These are phyloP conservation scores for Thymelicus acteon DNA, from an alignment of 2,888 invertebrate genomes.

Conservation along the genomic window DNA sequence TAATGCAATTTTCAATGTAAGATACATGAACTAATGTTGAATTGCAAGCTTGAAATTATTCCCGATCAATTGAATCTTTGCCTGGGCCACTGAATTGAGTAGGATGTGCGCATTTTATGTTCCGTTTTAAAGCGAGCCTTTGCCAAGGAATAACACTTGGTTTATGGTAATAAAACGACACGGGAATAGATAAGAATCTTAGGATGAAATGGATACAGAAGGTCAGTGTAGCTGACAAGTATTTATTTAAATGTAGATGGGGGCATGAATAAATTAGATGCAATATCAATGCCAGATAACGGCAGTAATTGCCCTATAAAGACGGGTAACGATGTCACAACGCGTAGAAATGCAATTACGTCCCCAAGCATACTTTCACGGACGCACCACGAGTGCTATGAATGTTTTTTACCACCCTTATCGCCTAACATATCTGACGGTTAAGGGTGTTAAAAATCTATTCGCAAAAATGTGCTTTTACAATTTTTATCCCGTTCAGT, in stretches of 20 bases:
- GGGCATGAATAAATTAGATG: constrained; percentile 77
- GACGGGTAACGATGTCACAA: constrained; percentile 77
- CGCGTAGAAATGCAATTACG: constrained; percentile 79
- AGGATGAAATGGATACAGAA: constrained; percentile 53
- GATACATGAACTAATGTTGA: constrained; percentile 34
- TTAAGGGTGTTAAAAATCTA: constrained; percentile 56
- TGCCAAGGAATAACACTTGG: constrained; percentile 53
- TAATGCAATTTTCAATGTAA: constrained; percentile 19
- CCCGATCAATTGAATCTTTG: constrained; percentile 47
- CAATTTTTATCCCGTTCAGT: constrained; percentile 21
- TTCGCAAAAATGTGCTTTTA: constrained; percentile 38
- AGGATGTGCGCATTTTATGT: constrained; percentile 47
- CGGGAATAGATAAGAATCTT: constrained; percentile 53
- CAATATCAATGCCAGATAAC: constrained; percentile 83
- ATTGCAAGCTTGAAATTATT: constrained; percentile 47
- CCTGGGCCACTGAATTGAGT: constrained; percentile 49
- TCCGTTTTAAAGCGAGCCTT: constrained; percentile 48
- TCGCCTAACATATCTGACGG: constrained; percentile 64
- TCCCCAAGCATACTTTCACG: constrained; percentile 73
- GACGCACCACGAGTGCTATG: constrained; percentile 62
- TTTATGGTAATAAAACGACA: constrained; percentile 59
- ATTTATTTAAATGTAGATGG: constrained; percentile 71
- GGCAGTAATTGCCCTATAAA: constrained; percentile 82
- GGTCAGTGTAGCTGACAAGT: constrained; percentile 67
- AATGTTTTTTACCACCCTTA: constrained; percentile 65